phyloP scores from a whole-genome alignment of 1,140 invertebrate genomes.

The Megalonaias nervosa region DNA sequence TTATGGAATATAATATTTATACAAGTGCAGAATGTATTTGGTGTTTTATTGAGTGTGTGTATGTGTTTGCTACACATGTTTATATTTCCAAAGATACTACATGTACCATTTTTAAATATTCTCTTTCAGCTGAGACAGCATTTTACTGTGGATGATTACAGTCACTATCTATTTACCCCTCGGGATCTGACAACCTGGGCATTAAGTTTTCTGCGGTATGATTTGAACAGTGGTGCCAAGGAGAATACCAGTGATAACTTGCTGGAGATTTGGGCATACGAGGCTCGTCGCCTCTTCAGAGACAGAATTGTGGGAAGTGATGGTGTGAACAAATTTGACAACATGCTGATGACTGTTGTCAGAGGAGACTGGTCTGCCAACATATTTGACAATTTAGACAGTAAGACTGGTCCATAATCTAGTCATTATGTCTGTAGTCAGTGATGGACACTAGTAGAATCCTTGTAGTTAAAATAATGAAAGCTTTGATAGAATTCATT shows the following conservation, averaged over 20 bases:
- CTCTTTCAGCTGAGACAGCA: constrained; percentile 73
- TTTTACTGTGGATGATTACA: constrained; percentile 76
- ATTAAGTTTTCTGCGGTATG: constrained; percentile 75
- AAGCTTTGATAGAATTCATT: too few species aligned
- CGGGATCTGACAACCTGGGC: constrained; percentile 83
- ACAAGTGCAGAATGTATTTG: too few species aligned
- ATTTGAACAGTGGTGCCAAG: constrained; percentile 56
- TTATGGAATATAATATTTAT: too few species aligned
- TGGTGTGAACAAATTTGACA: constrained; percentile 80
- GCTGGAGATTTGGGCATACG: constrained; percentile 80
- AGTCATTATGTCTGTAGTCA: too few species aligned
- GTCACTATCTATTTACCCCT: constrained; percentile 81
- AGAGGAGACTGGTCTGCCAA: constrained; percentile 73
- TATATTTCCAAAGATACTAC: neutral
- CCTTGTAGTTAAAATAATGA: too few species aligned
- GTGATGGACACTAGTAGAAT: too few species aligned
- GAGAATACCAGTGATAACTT: constrained; percentile 66
- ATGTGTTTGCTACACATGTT: neutral
- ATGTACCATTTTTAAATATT: neutral
- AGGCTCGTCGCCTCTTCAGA: constrained; percentile 83
- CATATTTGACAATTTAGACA: constrained; percentile 69
- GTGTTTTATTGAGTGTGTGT: neutral
- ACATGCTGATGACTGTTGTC: constrained; percentile 76
- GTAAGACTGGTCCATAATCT: constrained; percentile 44
- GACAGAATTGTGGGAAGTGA: constrained; percentile 82